Conservation (phyloP, 2,888 invertebrate genomes). For the Lepidocyrtoides sp. region DNA sequence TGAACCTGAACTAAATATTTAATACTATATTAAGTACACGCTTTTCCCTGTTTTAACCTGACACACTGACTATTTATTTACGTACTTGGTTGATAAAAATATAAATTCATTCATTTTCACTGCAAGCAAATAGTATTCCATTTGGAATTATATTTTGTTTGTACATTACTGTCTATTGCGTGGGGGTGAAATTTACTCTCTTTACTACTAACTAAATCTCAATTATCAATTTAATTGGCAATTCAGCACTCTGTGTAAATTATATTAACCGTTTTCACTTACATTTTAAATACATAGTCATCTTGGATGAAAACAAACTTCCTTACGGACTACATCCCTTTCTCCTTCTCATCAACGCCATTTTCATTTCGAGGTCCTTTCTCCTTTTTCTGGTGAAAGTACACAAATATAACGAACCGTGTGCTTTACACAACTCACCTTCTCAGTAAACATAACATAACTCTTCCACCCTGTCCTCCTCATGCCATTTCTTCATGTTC, state of each 20-base stretch:
- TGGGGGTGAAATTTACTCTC: constrained; percentile 19
- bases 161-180: neutral
- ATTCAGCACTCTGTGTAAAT: constrained; percentile 34
- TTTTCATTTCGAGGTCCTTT: neutral
- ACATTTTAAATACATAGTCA: neutral
- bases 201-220: constrained; percentile 14
- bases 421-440: neutral
- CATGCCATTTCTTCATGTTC: neutral
- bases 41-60: constrained; percentile 40
- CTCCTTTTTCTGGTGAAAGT: neutral
- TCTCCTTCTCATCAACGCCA: neutral
- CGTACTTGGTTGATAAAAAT: neutral
- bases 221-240: constrained; percentile 1
- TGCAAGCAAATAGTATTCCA: neutral
- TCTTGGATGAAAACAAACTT: neutral
- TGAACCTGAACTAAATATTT: constrained; percentile 4
- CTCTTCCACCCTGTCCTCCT: neutral
- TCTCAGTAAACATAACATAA: neutral
- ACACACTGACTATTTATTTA: constrained; percentile 47
- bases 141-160: neutral
- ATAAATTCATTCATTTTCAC: neutral
- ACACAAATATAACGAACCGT: neutral
- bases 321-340: constrained; percentile 1
- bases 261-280: constrained; percentile 9
- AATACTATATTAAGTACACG: neutral